phyloP scores from a whole-genome alignment of 2,113 vertebrate genomes.

The Ancistrus triradiatus region DNA sequence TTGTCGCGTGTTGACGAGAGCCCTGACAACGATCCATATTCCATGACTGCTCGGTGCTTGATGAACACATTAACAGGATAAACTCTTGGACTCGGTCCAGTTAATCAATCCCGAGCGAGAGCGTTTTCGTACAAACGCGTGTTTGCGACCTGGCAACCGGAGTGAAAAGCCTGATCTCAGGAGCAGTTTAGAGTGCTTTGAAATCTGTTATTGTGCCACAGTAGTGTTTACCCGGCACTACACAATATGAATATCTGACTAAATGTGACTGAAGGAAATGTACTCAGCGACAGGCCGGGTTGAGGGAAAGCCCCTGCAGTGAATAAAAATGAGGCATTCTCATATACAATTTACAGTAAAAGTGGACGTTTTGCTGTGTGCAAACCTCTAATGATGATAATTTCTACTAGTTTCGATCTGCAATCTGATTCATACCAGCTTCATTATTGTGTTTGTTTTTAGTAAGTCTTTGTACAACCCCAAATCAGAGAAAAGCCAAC shows the following conservation, averaged over 20 bases:
- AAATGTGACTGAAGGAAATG: not conserved
- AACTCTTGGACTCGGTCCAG: slow-evolving; percentile 60
- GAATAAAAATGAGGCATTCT: not conserved
- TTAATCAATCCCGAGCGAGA: slow-evolving; percentile 51
- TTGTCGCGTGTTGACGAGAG: slow-evolving; percentile 21
- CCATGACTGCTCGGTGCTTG: slow-evolving; percentile 46
- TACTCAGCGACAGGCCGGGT: not conserved
- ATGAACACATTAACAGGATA: slow-evolving; percentile 53
- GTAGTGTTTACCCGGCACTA: not conserved
- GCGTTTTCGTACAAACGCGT: slow-evolving; percentile 48
- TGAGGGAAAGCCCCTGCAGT: not conserved
- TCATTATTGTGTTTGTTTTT: too few species aligned
- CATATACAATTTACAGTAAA: too few species aligned
- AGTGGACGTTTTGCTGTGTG: too few species aligned
- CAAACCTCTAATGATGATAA: too few species aligned
- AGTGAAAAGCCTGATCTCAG: slow-evolving; percentile 3
- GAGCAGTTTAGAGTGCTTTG: not conserved
- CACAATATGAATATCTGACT: not conserved
- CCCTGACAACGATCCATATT: slow-evolving; percentile 14
- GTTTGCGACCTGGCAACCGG: slow-evolving; percentile 13
- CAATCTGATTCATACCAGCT: too few species aligned
- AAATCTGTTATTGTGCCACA: slow-evolving; percentile 4
- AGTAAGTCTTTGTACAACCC: too few species aligned
- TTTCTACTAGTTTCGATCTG: too few species aligned
- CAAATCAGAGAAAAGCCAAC: too few species aligned